Evolutionary conservation across 2,113 vertebrate genomes (phyloP).

Genomic region (Ophthalmolycus amberensis): DNA sequence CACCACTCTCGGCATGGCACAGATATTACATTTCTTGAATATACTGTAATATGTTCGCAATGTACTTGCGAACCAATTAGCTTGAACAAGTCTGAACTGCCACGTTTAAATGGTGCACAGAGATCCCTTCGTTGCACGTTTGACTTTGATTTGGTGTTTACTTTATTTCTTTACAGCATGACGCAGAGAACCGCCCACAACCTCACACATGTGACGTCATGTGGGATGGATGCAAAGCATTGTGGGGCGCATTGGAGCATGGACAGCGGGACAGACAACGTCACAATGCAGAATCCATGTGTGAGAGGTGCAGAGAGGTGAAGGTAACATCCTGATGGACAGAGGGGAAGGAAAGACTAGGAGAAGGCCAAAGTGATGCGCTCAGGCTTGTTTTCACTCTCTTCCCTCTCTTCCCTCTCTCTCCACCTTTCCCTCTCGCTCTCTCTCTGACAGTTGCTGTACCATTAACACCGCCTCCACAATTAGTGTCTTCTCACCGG

Average conservation of each 20-base stretch:
- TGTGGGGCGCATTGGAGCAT: background rate
- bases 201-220: background rate
- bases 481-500: slow-evolving; percentile 77
- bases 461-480: slow-evolving; percentile 76
- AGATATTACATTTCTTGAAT: background rate
- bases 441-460: slow-evolving; percentile 69
- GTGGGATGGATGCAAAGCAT: background rate
- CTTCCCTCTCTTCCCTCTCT: background rate
- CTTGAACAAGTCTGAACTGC: background rate
- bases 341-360: slow-evolving; percentile 39
- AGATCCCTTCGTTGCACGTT: background rate
- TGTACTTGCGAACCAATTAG: background rate
- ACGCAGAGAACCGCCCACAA: background rate
- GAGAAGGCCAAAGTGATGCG: slow-evolving; percentile 43
- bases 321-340: slow-evolving; percentile 19
- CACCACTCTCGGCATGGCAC: background rate
- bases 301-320: background rate
- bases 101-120: background rate
- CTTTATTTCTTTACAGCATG: background rate
- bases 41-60: background rate
- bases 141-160: background rate
- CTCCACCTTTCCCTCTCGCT: slow-evolving; percentile 14
- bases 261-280: background rate
- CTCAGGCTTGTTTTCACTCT: slow-evolving; percentile 44
- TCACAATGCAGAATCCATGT: slow-evolving; percentile 1